Evolutionary conservation across 2,797 vertebrate genomes (phyloP), one percentile per base, ranked within the genome.

Genomic region (Limnodromus scolopaceus): DNA sequence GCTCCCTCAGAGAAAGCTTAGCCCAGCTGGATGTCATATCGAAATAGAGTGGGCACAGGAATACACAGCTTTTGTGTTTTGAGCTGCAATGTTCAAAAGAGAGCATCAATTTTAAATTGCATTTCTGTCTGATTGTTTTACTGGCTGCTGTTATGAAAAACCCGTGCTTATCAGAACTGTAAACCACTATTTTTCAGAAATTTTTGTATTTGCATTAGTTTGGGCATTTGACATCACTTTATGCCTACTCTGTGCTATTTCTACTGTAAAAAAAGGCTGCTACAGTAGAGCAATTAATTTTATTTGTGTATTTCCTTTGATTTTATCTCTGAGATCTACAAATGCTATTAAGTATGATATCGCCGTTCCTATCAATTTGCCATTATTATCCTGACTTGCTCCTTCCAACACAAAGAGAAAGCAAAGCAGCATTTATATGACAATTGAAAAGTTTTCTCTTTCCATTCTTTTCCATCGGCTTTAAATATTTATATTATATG

Each of bases 1-100:
- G 77, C 65, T 92, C 58, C 25, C 88, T 92, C 85, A 79, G 70
- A 82, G 54, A 84, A 79, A 89, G 83, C 93, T 95, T 79, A 94
- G 66, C 77, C 74, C 84, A 93, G 80, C 66, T 88, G 86, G 70
- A 75, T 79, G 46, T 63, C 70, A 22, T 90, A 84, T 53, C 1
- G 6, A 93, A 94, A 76, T 74, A 72, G 81, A 66, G 15, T 41
- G 70, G 77, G 54, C 41, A 81, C 45, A 84, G 38, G 38, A 23
- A 71, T 53, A 69, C 49, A 53, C 30, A 87, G 77, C n/a, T 92
- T 92, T 72, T 46, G 43, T 65, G 43, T 19, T 96, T 92, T 87
- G 49, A 93, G 38, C 36, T 84, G 30, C 68, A 58, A 22, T 27
- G 24, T 87, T 81, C 65, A 92, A 92, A 94, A 41, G 17, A 82